A percentile compares a stretch with the other conserved stretches of the same genome.
phyloP scores from a whole-genome alignment of 1,140 invertebrate species.

The Daktulosphaira vitifoliae region DNA sequence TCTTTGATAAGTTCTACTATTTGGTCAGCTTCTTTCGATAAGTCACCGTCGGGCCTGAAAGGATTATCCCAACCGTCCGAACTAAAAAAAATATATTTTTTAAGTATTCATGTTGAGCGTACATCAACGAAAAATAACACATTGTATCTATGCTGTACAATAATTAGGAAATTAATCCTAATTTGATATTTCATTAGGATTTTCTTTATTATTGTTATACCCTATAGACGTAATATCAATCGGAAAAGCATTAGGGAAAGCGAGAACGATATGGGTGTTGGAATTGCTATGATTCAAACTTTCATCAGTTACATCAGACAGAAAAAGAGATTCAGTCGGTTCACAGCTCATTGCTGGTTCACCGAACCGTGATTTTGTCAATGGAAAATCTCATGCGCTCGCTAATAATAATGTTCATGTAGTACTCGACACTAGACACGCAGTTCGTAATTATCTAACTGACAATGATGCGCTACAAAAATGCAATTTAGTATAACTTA shows the following conservation, averaged over 20 bases:
- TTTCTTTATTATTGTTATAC: too few relatives aligned
- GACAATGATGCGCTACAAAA: background rate
- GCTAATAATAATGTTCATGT: background rate
- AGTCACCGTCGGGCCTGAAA: slow-evolving; percentile 88
- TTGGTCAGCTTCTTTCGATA: slow-evolving; percentile 89
- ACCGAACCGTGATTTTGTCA: slow-evolving; percentile 17
- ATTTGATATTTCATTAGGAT: too few relatives aligned
- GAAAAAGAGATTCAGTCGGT: background rate
- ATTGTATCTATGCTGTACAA: too few relatives aligned
- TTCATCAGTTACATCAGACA: too few relatives aligned
- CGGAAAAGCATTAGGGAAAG: too few relatives aligned
- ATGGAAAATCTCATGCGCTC: slow-evolving; percentile 17
- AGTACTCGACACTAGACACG: slow-evolving; percentile 4
- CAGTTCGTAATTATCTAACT: background rate
- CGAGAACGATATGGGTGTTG: too few relatives aligned
- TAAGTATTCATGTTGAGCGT: too few relatives aligned
- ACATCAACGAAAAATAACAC: background rate
- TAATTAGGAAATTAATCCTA: too few relatives aligned
- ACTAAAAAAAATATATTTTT: too few relatives aligned
- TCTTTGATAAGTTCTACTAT: slow-evolving; percentile 90
- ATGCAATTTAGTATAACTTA: background rate
- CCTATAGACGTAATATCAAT: too few relatives aligned
- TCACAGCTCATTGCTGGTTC: slow-evolving; percentile 24
- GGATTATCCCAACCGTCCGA: slow-evolving; percentile 94
- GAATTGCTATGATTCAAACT: too few relatives aligned